Conservation (phyloP, 2,888 invertebrate genomes). For the Pseudococcus longispinus region DNA sequence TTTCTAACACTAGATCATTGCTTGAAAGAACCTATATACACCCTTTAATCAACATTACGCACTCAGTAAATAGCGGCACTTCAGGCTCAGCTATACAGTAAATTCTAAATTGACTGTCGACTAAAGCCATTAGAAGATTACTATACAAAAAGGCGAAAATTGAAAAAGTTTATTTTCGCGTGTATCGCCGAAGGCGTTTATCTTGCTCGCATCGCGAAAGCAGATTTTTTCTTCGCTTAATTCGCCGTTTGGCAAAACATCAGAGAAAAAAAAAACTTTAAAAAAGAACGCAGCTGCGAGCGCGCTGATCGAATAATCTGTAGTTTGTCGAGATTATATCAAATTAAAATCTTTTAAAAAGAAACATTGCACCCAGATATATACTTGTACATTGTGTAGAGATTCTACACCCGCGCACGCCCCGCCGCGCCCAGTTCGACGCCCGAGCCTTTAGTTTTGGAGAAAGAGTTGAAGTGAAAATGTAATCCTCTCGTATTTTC, state of each 20-base stretch:
- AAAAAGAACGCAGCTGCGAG: conserved; percentile 28
- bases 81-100: conserved; percentile 34
- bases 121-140: conserved; percentile 46
- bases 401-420: not conserved
- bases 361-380: conserved; percentile 41
- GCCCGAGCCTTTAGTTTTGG: conserved; percentile 7
- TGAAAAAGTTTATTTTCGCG: conserved; percentile 46
- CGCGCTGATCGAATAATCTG: conserved; percentile 44
- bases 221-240: conserved; percentile 35
- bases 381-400: conserved; percentile 28
- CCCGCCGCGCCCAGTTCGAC: not conserved
- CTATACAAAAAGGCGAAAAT: conserved; percentile 43
- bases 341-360: conserved; percentile 44
- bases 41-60: conserved; percentile 45
- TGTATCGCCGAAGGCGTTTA: conserved; percentile 38
- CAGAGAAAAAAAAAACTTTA: conserved; percentile 44
- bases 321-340: conserved; percentile 45
- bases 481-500: conserved; percentile 29
- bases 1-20: conserved; percentile 26
- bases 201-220: conserved; percentile 33
- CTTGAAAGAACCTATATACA: conserved; percentile 40
- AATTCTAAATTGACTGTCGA: conserved; percentile 45
- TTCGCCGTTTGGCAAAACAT: conserved; percentile 45
- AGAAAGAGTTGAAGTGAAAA: conserved; percentile 34
- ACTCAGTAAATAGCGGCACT: conserved; percentile 33